These are phyloP conservation scores for Amblyraja radiata DNA, from an alignment of 2,797 vertebrate genomes.

Conservation along the genomic window DNA sequence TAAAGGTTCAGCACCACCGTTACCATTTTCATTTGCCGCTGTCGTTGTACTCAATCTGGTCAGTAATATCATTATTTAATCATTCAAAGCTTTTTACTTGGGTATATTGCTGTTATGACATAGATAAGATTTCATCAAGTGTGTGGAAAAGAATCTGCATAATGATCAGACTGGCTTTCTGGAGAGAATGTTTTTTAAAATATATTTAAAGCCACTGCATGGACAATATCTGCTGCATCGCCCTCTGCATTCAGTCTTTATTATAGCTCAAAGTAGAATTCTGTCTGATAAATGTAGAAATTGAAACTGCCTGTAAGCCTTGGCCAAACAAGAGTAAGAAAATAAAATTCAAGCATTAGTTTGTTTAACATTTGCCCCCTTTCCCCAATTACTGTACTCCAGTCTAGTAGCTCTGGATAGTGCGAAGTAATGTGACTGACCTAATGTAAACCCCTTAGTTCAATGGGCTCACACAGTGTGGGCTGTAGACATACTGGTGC, in stretches of 20 bases:
- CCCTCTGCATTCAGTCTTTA: background rate
- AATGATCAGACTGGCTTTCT: background rate
- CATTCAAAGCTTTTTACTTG: background rate
- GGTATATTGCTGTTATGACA: background rate
- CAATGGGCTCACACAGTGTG: background rate
- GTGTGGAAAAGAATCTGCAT: background rate
- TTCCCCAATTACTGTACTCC: background rate
- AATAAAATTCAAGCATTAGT: background rate
- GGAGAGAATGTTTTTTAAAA: background rate
- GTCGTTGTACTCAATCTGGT: slow-evolving; percentile 57
- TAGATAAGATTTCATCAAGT: background rate
- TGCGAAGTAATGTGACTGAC: background rate
- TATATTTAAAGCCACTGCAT: background rate
- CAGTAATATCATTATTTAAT: background rate
- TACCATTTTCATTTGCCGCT: slow-evolving; percentile 52
- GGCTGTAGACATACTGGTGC: background rate
- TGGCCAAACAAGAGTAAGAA: background rate
- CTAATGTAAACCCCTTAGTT: too few relatives aligned
- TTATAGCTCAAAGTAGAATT: background rate
- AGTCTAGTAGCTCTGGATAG: background rate
- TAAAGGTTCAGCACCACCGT: slow-evolving; percentile 50
- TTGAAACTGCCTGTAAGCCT: background rate
- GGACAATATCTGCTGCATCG: background rate
- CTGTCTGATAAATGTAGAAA: background rate
- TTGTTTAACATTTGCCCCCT: background rate